A percentile compares a stretch with the other conserved stretches of the same genome.
phyloP scores from a whole-genome alignment of 2,113 vertebrate species.

The Macaca mulatta region DNA sequence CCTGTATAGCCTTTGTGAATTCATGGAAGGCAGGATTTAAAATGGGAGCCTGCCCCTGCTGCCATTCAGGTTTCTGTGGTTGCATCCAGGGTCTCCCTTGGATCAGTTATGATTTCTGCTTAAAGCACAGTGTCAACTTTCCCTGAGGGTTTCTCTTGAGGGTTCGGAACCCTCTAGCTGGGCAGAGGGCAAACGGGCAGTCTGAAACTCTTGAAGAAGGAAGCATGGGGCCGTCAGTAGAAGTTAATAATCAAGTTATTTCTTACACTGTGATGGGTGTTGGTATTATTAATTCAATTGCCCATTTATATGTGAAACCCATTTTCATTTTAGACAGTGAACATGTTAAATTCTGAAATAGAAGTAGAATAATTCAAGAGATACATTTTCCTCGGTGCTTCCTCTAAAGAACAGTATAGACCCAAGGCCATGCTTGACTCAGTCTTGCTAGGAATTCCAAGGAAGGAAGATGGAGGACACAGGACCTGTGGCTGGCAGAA shows the following conservation, averaged over 20 bases:
- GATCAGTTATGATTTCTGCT: neutral
- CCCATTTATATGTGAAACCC: neutral
- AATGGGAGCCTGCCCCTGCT: neutral
- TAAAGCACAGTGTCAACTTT: neutral
- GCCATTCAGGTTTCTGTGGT: neutral
- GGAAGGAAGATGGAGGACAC: neutral
- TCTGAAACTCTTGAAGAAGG: neutral
- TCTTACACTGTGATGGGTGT: neutral
- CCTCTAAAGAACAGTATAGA: neutral
- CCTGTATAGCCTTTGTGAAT: neutral
- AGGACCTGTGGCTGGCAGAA: neutral
- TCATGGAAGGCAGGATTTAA: neutral
- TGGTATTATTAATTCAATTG: neutral
- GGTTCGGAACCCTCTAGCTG: neutral
- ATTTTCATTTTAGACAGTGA: neutral
- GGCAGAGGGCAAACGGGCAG: neutral
- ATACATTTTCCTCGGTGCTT: too few relatives aligned
- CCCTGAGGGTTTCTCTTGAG: neutral
- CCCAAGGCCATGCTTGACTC: neutral
- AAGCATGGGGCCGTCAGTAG: neutral
- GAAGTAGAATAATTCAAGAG: neutral
- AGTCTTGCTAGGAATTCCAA: neutral
- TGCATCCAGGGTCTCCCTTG: neutral
- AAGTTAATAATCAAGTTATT: neutral
- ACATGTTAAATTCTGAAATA: neutral